Percentiles rank a stretch among this genome's conserved stretches.
Conservation (phyloP, 2,888 invertebrate genomes). For the Gortyna flavago region DNA sequence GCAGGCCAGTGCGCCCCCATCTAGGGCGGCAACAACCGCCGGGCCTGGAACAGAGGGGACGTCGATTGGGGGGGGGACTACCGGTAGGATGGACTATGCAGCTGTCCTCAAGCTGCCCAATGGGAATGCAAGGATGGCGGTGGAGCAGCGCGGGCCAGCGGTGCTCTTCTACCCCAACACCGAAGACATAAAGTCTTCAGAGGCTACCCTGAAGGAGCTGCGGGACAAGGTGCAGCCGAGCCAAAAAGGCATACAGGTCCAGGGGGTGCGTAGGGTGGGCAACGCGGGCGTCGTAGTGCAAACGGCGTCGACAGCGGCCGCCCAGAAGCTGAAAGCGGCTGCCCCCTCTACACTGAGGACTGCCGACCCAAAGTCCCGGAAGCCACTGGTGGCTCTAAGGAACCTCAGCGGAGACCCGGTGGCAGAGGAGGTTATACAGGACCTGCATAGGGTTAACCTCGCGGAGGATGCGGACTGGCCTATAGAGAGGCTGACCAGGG, state of each 20-base stretch:
- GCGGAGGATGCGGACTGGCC: no score
- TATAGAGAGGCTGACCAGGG: no score
- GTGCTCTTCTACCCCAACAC: neutral
- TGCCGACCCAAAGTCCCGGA: no score
- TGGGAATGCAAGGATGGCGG: rapidly evolving
- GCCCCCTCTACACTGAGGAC: no score
- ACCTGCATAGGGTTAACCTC: no score
- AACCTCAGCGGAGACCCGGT: no score
- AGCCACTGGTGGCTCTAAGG: no score
- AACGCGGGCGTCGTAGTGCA: no score
- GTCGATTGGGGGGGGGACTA: no score
- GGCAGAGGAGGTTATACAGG: no score
- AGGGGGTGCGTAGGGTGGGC: constrained; percentile 77
- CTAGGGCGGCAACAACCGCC: rapidly evolving
- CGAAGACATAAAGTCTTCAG: neutral
- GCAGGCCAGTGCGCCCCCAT: rapidly evolving
- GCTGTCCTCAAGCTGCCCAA: neutral
- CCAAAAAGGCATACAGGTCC: rapidly evolving
- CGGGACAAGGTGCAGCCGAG: neutral
- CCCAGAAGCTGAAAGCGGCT: no score
- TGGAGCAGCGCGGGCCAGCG: neutral
- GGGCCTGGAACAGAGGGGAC: rapidly evolving
- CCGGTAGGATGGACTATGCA: rapidly evolving
- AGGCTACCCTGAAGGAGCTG: neutral
- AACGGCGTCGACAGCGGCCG: no score